phyloP scores from a whole-genome alignment of 2,888 invertebrate species.

The Agrilus cyanescens region DNA sequence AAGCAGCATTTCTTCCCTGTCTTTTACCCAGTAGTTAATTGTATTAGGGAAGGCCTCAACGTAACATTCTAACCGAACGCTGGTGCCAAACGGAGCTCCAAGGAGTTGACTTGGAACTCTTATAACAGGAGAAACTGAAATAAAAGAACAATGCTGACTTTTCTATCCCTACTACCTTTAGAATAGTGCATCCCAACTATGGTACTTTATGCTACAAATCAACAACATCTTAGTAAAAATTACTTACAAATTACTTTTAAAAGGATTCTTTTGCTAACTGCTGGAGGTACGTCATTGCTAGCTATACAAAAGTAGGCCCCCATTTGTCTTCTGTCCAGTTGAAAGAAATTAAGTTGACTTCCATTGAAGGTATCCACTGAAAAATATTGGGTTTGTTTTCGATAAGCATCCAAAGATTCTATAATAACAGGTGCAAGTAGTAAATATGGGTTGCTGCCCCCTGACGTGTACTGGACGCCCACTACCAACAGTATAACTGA shows the following conservation, averaged over 20 bases:
- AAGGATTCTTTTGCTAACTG: slow-evolving; percentile 78
- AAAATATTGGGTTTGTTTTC: no score
- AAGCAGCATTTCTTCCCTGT: slow-evolving; percentile 65
- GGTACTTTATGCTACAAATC: no score
- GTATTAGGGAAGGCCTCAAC: slow-evolving; percentile 78
- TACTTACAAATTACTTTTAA: slow-evolving; percentile 84
- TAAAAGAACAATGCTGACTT: no score
- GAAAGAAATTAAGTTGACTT: slow-evolving; percentile 58
- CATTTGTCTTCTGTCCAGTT: slow-evolving; percentile 80
- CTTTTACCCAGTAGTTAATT: slow-evolving; percentile 72
- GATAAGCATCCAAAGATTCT: no score
- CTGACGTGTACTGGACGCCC: no score
- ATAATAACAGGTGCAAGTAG: no score
- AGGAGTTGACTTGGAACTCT: slow-evolving; percentile 81
- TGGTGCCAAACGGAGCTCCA: slow-evolving; percentile 74
- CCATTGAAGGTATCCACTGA: slow-evolving; percentile 67
- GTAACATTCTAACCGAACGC: slow-evolving; percentile 76
- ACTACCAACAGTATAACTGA: no score
- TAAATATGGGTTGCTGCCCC: no score
- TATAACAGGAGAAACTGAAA: slow-evolving; percentile 75
- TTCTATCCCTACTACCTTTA: no score
- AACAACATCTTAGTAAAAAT: neutral
- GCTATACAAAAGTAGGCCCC: slow-evolving; percentile 87
- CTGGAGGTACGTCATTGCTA: slow-evolving; percentile 82
- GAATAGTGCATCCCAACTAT: no score